Percentiles rank a stretch among this genome's conserved stretches.
phyloP scores from a whole-genome alignment of 2,797 vertebrate species.

The Sphenodon punctatus region DNA sequence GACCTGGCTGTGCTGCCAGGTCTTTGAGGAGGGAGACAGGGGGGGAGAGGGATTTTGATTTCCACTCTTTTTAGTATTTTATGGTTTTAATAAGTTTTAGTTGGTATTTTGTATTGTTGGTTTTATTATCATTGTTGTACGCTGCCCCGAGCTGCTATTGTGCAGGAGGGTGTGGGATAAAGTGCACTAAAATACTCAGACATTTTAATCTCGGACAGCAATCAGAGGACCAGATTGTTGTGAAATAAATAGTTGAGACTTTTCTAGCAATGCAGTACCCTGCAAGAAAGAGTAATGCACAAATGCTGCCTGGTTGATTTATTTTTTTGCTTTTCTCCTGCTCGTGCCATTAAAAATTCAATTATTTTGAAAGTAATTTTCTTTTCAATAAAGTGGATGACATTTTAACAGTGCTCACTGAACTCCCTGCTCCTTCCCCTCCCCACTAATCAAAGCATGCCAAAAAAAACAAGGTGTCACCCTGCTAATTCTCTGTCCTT shows the following conservation, averaged over 20 bases:
- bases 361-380: slow-evolving; percentile 10
- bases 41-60: too few relatives aligned
- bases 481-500: background rate
- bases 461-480: background rate
- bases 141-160: too few relatives aligned
- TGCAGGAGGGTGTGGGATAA: too few relatives aligned
- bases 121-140: too few relatives aligned
- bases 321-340: background rate
- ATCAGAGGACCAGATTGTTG: too few relatives aligned
- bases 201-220: too few relatives aligned
- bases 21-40: too few relatives aligned
- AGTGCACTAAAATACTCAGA: too few relatives aligned
- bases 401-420: background rate
- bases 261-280: background rate
- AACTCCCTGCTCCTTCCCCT: background rate
- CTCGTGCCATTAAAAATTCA: slow-evolving; percentile 6
- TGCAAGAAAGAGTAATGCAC: background rate
- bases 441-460: background rate
- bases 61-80: too few relatives aligned
- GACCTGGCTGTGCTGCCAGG: too few relatives aligned
- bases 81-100: too few relatives aligned
- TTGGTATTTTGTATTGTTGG: too few relatives aligned
- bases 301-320: background rate
- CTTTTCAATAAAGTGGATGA: background rate
- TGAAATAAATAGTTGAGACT: background rate